Evolutionary conservation across 2,113 vertebrate species (phyloP).

Genomic region (Rhinichthys klamathensis): DNA sequence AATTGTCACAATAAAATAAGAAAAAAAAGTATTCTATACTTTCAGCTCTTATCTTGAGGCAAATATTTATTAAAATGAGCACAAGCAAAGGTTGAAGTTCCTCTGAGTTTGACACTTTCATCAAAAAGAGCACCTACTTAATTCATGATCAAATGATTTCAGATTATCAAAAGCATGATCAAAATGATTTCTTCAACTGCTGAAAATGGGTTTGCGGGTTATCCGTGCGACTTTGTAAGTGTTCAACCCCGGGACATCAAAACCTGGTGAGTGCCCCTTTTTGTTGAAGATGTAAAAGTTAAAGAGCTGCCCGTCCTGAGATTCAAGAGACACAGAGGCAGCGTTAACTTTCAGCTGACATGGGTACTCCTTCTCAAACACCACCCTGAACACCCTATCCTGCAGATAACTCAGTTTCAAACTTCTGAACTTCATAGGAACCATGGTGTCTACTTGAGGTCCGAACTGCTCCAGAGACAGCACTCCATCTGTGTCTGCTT

Average conservation of each 20-base stretch:
- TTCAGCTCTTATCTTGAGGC: not conserved
- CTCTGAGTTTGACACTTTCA: conserved; percentile 5
- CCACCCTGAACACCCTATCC: conserved; percentile 85
- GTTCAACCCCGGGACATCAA: conserved; percentile 90
- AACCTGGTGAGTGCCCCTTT: conserved; percentile 84
- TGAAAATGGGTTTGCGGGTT: conserved; percentile 76
- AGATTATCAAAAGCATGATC: not conserved
- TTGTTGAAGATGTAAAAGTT: conserved; percentile 83
- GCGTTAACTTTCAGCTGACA: conserved; percentile 82
- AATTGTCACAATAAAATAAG: not conserved
- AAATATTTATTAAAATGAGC: not conserved
- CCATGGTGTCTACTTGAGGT: conserved; percentile 82
- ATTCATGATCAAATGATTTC: not conserved
- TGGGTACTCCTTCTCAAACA: conserved; percentile 86
- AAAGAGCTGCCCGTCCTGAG: conserved; percentile 88
- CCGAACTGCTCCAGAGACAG: conserved; percentile 90
- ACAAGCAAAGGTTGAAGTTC: not conserved
- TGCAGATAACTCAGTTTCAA: conserved; percentile 85
- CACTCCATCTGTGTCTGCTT: conserved; percentile 73
- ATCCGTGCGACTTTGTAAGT: conserved; percentile 85
- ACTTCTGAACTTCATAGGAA: conserved; percentile 81
- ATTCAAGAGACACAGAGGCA: conserved; percentile 85
- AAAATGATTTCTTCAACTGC: conserved; percentile 56
- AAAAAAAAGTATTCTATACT: not conserved
- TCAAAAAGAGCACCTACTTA: not conserved